Evolutionary conservation across 2,113 vertebrate genomes (phyloP).

Genomic region (Paradoxurus hermaphroditus): DNA sequence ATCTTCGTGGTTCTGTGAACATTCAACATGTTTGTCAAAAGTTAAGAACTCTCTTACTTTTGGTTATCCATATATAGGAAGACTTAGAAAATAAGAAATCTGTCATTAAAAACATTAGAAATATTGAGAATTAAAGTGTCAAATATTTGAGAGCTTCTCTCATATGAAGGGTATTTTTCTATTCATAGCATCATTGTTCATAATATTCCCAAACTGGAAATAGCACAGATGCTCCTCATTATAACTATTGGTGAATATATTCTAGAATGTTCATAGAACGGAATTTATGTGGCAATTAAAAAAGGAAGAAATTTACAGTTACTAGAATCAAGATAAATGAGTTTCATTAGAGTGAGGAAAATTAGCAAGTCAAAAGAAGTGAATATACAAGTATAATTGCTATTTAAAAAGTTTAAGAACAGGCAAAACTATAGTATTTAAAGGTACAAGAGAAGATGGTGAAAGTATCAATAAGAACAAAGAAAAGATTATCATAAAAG

Average conservation of each 20-base stretch:
- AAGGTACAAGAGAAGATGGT: not conserved
- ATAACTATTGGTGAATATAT: not conserved
- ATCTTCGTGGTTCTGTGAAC: not conserved
- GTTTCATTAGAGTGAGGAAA: not conserved
- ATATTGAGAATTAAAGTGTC: not conserved
- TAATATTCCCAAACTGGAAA: not conserved
- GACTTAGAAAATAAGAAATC: not conserved
- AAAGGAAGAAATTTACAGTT: not conserved
- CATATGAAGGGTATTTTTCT: not conserved
- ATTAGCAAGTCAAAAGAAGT: not conserved
- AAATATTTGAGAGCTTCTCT: not conserved
- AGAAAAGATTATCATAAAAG: not conserved
- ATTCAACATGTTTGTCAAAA: not conserved
- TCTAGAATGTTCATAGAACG: not conserved
- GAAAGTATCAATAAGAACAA: not conserved
- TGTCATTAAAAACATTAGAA: not conserved
- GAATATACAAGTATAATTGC: not conserved
- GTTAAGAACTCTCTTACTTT: not conserved
- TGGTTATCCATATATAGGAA: not conserved
- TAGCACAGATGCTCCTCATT: not conserved
- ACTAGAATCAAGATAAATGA: conserved; percentile 16
- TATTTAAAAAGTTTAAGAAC: not conserved
- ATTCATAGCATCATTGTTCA: not conserved
- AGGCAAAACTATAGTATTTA: not conserved
- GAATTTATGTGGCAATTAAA: not conserved